Conservation (phyloP, 2,113 vertebrate genomes). For the Cisticola juncidis region DNA sequence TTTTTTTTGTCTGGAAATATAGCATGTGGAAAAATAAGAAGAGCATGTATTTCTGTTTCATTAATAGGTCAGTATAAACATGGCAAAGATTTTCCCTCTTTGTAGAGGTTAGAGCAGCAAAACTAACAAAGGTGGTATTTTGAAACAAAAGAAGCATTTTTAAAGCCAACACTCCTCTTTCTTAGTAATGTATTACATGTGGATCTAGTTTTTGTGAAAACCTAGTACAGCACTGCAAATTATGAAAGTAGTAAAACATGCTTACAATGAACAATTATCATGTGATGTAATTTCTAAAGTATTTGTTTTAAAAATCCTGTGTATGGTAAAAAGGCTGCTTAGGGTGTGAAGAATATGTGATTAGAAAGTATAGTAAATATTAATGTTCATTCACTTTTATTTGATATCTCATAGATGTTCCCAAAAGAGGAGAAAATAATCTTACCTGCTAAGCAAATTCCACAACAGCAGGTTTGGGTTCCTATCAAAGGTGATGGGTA, state of each 20-base stretch:
- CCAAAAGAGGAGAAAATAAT: neutral
- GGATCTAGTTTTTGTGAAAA: neutral
- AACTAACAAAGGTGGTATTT: neutral
- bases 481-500: neutral
- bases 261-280: neutral
- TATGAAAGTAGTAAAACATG: neutral
- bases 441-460: neutral
- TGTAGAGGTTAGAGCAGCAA: neutral
- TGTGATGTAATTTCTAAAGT: neutral
- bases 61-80: neutral
- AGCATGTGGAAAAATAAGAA: neutral
- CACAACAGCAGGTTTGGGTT: neutral
- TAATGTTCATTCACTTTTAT: neutral
- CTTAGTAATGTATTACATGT: neutral
- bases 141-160: neutral
- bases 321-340: neutral
- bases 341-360: neutral
- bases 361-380: neutral
- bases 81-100: neutral
- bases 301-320: neutral
- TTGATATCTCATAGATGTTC: neutral
- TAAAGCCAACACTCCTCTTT: neutral
- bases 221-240: neutral
- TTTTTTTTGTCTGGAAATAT: neutral
- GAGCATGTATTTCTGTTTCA: neutral